These are phyloP conservation scores for Noctua comes DNA, from an alignment of 2,888 invertebrate genomes.

Conservation along the genomic window DNA sequence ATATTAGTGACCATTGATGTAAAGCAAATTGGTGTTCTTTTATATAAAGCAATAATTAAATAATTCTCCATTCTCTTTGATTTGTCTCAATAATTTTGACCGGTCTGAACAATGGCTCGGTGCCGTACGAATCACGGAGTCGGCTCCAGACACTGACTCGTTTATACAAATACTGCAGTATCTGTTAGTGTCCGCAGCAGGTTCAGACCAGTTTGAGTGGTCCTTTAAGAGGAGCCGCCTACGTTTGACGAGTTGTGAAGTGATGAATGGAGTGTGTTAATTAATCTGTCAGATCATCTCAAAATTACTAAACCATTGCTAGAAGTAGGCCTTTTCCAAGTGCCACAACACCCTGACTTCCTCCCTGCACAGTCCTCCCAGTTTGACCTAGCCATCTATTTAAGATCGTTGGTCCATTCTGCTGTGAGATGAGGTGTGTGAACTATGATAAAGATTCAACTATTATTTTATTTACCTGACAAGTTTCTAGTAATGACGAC, in stretches of 20 bases:
- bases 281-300: background rate
- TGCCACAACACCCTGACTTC: too few relatives aligned
- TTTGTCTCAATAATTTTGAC: background rate
- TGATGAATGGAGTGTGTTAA: background rate
- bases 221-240: background rate
- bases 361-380: too few relatives aligned
- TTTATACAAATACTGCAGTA: background rate
- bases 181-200: background rate
- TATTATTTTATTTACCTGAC: conserved; percentile 31
- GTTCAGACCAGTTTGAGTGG: background rate
- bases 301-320: background rate
- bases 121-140: background rate
- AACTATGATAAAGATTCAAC: background rate
- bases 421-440: background rate
- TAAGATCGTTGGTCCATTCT: background rate
- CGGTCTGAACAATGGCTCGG: background rate
- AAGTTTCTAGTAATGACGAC: conserved; percentile 27
- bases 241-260: background rate
- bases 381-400: background rate
- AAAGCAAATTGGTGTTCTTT: too few relatives aligned
- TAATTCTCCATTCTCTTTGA: background rate
- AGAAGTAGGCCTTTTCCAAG: background rate
- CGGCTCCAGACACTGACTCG: background rate
- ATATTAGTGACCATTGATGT: background rate
- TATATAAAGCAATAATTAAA: too few relatives aligned